Conservation (phyloP, 2,113 vertebrate genomes). For the Sardina pilchardus region DNA sequence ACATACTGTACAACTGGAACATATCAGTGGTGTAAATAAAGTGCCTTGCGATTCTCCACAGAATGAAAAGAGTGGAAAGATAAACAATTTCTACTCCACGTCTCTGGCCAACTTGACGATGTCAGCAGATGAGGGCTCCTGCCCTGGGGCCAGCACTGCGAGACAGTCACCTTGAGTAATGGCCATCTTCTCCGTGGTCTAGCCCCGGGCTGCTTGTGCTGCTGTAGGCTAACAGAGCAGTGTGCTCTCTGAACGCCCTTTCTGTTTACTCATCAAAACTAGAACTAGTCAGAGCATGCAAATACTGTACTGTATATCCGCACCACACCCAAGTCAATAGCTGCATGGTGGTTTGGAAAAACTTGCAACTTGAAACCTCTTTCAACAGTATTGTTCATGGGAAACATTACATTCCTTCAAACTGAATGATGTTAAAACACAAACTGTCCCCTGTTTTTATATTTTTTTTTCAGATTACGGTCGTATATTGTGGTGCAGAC, state of each 20-base stretch:
- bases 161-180: background rate
- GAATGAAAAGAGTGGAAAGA: background rate
- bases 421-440: background rate
- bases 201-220: background rate
- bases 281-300: background rate
- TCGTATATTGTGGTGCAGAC: background rate
- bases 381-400: background rate
- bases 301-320: background rate
- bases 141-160: background rate
- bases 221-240: background rate
- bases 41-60: background rate
- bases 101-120: background rate
- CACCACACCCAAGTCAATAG: constrained; percentile 22
- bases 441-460: background rate
- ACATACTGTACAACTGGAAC: background rate
- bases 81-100: background rate
- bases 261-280: background rate
- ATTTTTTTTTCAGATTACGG: background rate
- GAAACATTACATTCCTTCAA: background rate
- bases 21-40: background rate
- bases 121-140: background rate
- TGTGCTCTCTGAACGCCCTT: background rate
- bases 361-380: background rate
- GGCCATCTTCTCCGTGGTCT: background rate
- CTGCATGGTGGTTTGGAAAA: background rate